Evolutionary conservation across 2,113 vertebrate species (phyloP), one percentile per base, ranked within the genome.

Genomic region (Bagarius yarrelli): DNA sequence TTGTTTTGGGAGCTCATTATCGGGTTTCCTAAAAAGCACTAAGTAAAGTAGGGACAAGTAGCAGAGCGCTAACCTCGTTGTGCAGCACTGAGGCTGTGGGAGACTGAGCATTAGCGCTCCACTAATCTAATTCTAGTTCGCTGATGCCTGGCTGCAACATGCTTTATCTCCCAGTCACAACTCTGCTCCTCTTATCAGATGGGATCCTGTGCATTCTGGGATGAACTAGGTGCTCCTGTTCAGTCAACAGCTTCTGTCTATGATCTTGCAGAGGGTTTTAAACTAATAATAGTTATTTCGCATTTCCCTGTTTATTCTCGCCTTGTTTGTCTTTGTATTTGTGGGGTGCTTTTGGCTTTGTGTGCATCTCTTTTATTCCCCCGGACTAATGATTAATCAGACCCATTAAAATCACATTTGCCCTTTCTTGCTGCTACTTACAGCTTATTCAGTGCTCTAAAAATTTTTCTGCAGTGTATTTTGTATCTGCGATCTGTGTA

Each of bases 351-450:
- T 81, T 84, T 56, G 83, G 82, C 66, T 50, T 72, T 64, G 12
- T 40, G 53, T 64, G 52, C 36, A 52, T 78, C 80, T 81, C 50
- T 69, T 63, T 69, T 53, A 16, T 77, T 79, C 36, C 55, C 59
- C 75, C 89, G 88, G 88, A 92, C 92, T 95, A 94, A 95, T 94
- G 87, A 81, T 91, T 86, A 90, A 94, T 95, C 95, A 91, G 94
- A 85, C 53, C 76, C 9, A 92, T 85, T 71, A 76, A 89, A 88
- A 87, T 89, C 80, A 88, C 73, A 67, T 72, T 78, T 90, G 78
- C 85, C 91, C 91, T 95, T 95, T 97, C 96, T 99, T 99, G 97
- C 96, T 99, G 96, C 96, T 96, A 94, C 94, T 98, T 98, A 97
- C 88, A 91, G 94, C 94, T 98, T 55, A 12, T 53, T 53, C 32